Evolutionary conservation across 2,888 invertebrate genomes (phyloP).

Genomic region (Caenorhabditis wallacei): DNA sequence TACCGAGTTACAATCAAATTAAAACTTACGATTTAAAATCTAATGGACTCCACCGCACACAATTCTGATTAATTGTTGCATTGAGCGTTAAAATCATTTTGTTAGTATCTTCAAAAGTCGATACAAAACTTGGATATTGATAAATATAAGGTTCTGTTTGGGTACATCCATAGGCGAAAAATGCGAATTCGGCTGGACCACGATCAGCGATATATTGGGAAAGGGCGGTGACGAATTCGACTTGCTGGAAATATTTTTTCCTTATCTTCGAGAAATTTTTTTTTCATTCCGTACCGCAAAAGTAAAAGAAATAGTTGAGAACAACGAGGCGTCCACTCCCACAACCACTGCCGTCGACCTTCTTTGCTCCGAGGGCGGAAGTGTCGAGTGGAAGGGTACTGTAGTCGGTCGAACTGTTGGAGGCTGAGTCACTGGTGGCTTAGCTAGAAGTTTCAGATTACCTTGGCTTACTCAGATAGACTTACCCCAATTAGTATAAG

Average conservation of each 20-base stretch:
- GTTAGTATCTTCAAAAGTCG: slow-evolving; percentile 13
- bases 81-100: slow-evolving; percentile 44
- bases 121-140: slow-evolving; percentile 50
- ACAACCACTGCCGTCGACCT: slow-evolving; percentile 55
- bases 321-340: slow-evolving; percentile 50
- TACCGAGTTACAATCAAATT: too few species aligned
- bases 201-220: slow-evolving; percentile 42
- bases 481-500: slow-evolving; percentile 39
- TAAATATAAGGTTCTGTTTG: slow-evolving; percentile 24
- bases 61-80: slow-evolving; percentile 41
- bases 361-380: slow-evolving; percentile 43
- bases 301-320: slow-evolving; percentile 45
- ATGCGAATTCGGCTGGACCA: slow-evolving; percentile 55
- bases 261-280: neutral
- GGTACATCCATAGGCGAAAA: slow-evolving; percentile 57
- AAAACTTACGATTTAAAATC: slow-evolving; percentile 49
- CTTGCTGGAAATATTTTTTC: slow-evolving; percentile 34
- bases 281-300: too few species aligned
- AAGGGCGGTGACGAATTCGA: slow-evolving; percentile 36
- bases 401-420: slow-evolving; percentile 31
- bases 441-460: slow-evolving; percentile 2
- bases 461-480: neutral
- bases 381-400: slow-evolving; percentile 25
- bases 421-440: slow-evolving; percentile 1
- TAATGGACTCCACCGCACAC: slow-evolving; percentile 33